Evolutionary conservation across 1,140 invertebrate species (phyloP).

Genomic region (Scaptomyza hsui): DNA sequence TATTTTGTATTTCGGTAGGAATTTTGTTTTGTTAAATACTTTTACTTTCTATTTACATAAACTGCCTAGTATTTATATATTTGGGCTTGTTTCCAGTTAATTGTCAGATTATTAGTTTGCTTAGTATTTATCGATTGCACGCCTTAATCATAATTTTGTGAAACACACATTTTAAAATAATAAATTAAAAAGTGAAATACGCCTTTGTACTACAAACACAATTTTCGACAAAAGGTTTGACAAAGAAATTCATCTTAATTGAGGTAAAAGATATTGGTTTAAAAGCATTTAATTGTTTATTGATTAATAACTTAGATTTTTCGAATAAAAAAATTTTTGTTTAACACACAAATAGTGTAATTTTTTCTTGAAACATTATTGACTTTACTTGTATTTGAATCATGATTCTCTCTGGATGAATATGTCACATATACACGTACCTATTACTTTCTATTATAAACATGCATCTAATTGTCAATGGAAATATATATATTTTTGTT

Average conservation of each 20-base stretch:
- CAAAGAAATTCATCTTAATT: no score
- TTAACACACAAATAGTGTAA: no score
- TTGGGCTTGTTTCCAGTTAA: neutral
- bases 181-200: conserved; percentile 28
- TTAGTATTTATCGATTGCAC: conserved; percentile 15
- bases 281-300: no score
- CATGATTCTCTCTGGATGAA: conserved; percentile 27
- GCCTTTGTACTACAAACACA: conserved; percentile 22
- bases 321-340: no score
- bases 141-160: conserved; percentile 22
- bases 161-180: conserved; percentile 18
- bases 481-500: conserved; percentile 18
- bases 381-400: conserved; percentile 31
- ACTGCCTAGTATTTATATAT: conserved; percentile 22
- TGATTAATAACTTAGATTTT: no score
- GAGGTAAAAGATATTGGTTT: no score
- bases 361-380: no score
- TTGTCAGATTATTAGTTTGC: conserved; percentile 10
- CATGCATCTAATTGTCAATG: conserved; percentile 54
- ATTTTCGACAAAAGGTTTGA: no score
- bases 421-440: conserved; percentile 32
- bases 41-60: conserved; percentile 71
- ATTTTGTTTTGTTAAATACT: conserved; percentile 73
- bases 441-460: conserved; percentile 57
- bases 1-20: conserved; percentile 69